These are phyloP conservation scores for Eumeta japonica DNA, from an alignment of 1,140 invertebrate species.

Conservation along the genomic window DNA sequence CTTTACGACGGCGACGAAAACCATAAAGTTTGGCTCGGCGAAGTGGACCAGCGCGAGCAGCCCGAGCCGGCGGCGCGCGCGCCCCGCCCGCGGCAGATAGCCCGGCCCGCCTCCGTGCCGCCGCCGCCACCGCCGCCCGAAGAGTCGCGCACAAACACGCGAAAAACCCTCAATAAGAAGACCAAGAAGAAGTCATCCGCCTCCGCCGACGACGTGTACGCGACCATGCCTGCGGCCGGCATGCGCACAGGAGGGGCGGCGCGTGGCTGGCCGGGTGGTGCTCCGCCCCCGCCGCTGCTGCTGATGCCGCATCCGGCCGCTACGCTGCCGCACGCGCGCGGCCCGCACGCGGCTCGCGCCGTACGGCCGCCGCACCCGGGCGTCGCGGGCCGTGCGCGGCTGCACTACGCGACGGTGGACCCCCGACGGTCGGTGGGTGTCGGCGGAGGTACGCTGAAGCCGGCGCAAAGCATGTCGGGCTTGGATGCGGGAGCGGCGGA, in stretches of 20 bases:
- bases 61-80: conserved; percentile 76
- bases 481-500: conserved; percentile 68
- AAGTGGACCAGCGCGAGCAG: conserved; percentile 70
- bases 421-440: conserved; percentile 71
- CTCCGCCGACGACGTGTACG: conserved; percentile 43
- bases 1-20: conserved; percentile 89
- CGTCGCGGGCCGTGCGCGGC: conserved; percentile 57
- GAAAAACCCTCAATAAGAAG: conserved; percentile 55
- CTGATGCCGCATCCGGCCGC: conserved; percentile 57
- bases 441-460: conserved; percentile 69
- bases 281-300: conserved; percentile 53
- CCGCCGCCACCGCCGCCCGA: conserved; percentile 74
- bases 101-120: conserved; percentile 73
- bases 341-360: conserved; percentile 26
- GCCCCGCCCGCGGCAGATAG: conserved; percentile 75
- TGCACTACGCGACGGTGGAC: conserved; percentile 65
- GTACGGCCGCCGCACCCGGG: conserved; percentile 41
- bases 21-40: conserved; percentile 88
- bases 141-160: conserved; percentile 60
- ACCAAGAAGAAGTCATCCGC: conserved; percentile 53
- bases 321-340: conserved; percentile 54
- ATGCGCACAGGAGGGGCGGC: conserved; percentile 57
- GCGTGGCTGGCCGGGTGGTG: conserved; percentile 47
- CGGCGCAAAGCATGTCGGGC: conserved; percentile 77
- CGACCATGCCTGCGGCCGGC: conserved; percentile 39